A percentile compares a stretch with the other conserved stretches of the same genome.
phyloP scores from a whole-genome alignment of 2,113 vertebrate genomes.

The Leuciscus idus region DNA sequence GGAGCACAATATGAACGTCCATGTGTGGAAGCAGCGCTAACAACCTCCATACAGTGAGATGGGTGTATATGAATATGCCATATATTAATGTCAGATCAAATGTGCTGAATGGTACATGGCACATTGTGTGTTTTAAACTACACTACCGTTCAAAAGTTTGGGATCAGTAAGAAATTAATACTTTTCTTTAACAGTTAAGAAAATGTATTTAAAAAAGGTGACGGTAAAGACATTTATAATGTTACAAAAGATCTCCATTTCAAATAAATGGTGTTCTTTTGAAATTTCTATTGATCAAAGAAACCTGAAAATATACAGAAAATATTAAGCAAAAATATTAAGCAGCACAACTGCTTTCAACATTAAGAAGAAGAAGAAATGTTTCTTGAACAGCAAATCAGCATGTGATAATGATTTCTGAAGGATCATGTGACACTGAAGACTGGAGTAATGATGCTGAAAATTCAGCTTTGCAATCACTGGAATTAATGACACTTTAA shows the following conservation, averaged over 20 bases:
- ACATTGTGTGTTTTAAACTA: not conserved
- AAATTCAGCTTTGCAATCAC: not conserved
- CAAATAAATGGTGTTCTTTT: not conserved
- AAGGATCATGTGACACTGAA: not conserved
- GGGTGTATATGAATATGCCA: not conserved
- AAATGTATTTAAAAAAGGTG: not conserved
- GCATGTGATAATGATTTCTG: not conserved
- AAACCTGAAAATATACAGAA: not conserved
- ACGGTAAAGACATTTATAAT: not conserved
- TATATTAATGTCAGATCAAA: not conserved
- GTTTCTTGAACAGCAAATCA: not conserved
- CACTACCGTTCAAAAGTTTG: not conserved
- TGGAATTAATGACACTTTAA: not conserved
- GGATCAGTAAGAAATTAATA: not conserved
- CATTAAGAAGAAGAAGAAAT: not conserved
- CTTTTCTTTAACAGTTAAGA: not conserved
- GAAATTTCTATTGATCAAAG: not conserved
- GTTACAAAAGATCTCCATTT: not conserved
- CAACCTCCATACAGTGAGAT: not conserved
- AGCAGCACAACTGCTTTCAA: not conserved
- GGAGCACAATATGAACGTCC: constrained; percentile 34
- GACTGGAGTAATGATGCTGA: not conserved
- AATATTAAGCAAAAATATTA: not conserved
- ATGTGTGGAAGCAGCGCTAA: not conserved
- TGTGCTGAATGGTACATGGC: not conserved